Evolutionary conservation across 2,797 vertebrate species (phyloP).

Genomic region (Helostoma temminkii): DNA sequence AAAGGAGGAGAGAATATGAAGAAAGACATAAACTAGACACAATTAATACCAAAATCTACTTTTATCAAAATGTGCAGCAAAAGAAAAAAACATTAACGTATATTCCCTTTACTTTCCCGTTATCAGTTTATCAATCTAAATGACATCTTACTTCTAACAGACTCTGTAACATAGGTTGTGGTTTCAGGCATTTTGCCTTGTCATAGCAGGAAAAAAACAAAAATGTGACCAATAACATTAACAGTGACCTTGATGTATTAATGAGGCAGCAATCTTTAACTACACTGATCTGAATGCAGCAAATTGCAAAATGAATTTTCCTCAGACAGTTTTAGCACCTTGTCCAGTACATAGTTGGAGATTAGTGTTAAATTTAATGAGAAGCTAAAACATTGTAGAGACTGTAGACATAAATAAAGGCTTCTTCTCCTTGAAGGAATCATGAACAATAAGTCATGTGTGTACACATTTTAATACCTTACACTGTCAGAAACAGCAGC

Average conservation of each 20-base stretch:
- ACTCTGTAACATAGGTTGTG: too few relatives aligned
- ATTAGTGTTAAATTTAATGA: constrained; percentile 15
- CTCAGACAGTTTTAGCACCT: neutral
- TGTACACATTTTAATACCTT: neutral
- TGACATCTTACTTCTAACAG: too few relatives aligned
- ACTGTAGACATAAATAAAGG: constrained; percentile 10
- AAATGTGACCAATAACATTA: too few relatives aligned
- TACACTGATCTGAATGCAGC: neutral
- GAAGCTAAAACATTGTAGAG: neutral
- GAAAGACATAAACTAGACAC: neutral
- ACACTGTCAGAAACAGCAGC: constrained; percentile 1
- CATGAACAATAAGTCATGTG: neutral
- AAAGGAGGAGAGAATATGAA: constrained; percentile 2
- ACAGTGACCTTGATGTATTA: too few relatives aligned
- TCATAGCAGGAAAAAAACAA: too few relatives aligned
- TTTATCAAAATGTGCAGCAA: constrained; percentile 3
- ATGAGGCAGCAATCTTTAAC: neutral
- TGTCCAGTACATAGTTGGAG: neutral
- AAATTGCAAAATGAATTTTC: constrained; percentile 1
- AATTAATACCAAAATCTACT: neutral
- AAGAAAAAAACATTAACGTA: neutral
- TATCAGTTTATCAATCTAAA: too few relatives aligned
- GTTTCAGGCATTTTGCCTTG: too few relatives aligned
- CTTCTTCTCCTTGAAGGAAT: neutral
- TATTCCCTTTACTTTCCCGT: neutral